phyloP scores from a whole-genome alignment of 2,797 vertebrate species.

The Phalloptychus januarius region DNA sequence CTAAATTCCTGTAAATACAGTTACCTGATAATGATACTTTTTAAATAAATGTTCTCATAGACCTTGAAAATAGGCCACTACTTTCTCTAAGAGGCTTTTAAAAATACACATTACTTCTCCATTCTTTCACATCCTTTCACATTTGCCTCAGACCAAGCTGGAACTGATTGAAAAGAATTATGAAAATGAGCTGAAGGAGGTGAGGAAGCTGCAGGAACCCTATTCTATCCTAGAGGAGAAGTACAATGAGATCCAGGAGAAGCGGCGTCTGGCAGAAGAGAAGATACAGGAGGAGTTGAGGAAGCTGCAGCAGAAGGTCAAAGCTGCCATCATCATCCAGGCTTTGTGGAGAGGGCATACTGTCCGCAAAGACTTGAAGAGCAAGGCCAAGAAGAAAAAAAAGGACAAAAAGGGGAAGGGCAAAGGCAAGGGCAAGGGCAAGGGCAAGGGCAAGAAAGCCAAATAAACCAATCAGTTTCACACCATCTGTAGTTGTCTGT shows the following conservation, averaged over 20 bases:
- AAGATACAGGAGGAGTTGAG: constrained; percentile 71
- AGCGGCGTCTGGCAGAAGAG: constrained; percentile 65
- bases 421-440: constrained; percentile 68
- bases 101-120: neutral
- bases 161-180: constrained; percentile 72
- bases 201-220: constrained; percentile 74
- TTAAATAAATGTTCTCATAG: neutral
- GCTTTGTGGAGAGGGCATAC: constrained; percentile 88
- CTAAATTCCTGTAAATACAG: neutral
- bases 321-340: constrained; percentile 83
- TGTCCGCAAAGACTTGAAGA: constrained; percentile 79
- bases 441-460: constrained; percentile 75
- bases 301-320: constrained; percentile 74
- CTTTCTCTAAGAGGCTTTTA: neutral
- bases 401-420: constrained; percentile 75
- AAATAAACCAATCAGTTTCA: constrained; percentile 46
- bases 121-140: neutral
- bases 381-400: constrained; percentile 70
- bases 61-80: neutral
- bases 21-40: neutral
- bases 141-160: constrained; percentile 73
- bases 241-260: constrained; percentile 82
- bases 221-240: constrained; percentile 76
- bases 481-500: neutral
- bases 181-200: constrained; percentile 75